Evolutionary conservation across 2,888 invertebrate species (phyloP), one percentile per base, ranked within the genome.

Genomic region (Drosophila trichaetosa): DNA sequence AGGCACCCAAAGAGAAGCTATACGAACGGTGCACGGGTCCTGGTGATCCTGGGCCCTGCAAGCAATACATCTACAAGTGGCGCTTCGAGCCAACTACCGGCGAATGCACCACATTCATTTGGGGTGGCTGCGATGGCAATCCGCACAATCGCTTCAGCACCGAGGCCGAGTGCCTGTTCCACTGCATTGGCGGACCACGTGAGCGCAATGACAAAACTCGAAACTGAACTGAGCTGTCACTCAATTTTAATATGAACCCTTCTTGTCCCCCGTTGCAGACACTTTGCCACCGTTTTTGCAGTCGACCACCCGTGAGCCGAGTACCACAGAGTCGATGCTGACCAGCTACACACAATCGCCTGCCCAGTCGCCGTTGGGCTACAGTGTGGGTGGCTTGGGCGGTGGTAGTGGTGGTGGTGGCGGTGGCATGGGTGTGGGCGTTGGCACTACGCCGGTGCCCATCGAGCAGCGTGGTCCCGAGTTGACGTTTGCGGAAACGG

Each of bases 401-500:
- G 74, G 70, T 33, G 69, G 61, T n/a, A 36, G 94, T 95, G 64
- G 38, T 31, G 73, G 94, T 95, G 64, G 38, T 31, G 73, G 69
- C 54, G 79, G 69, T 33, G 68, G 63, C n/a, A n/a, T 27, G n/a
- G 79, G 79, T 18, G 82, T 76, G 56, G 85, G 87, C 40, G 77
- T 85, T 5, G 91, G 90, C 36, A 88, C 90, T 61, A 95, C 95
- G 0, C 95, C 96, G 0, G 95, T 97, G 82, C 96, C 97, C 2
- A 95, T 95, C 62, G 95, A 96, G 83, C 95, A 96, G 81, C 94
- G 97, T 76, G 97, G 97, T 62, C 94, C 96, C 79, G 96, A 96
- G 91, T 94, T 97, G 54, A 97, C 97, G 1, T 97, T 98, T 91
- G 96, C 96, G 86, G 97, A 97, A 93, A 96, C 97, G 6, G 97